Evolutionary conservation across 2,113 vertebrate genomes (phyloP).

Genomic region (Rhinolophus sinicus): DNA sequence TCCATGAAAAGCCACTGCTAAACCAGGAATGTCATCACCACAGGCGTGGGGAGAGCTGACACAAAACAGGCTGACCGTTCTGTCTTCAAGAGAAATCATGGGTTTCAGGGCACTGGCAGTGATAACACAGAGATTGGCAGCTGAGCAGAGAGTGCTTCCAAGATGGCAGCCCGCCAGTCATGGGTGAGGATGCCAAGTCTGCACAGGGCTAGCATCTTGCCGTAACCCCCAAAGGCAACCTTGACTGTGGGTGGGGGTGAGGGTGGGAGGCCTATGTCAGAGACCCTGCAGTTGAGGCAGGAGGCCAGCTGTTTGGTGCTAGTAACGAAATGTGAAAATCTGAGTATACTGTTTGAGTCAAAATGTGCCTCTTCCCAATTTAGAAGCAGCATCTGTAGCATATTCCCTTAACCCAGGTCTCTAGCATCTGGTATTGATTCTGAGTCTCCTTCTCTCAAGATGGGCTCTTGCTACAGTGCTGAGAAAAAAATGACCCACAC

Average conservation of each 20-base stretch:
- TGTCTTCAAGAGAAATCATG: background rate
- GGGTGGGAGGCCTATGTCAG: background rate
- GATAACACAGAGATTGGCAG: accelerated
- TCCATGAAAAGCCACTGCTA: background rate
- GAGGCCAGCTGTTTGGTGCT: background rate
- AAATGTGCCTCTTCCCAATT: background rate
- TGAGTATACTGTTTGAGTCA: background rate
- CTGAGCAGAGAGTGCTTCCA: background rate
- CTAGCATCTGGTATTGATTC: background rate
- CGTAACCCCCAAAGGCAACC: background rate
- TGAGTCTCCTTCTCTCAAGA: background rate
- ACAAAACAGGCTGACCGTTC: background rate
- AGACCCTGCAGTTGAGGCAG: background rate
- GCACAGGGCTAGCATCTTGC: accelerated
- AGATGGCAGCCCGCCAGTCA: background rate
- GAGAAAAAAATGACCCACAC: background rate
- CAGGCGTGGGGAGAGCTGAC: background rate
- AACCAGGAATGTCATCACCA: background rate
- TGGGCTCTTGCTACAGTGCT: background rate
- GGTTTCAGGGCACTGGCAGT: background rate
- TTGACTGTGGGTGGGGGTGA: background rate
- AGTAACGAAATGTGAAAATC: background rate
- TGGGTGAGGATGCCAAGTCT: background rate
- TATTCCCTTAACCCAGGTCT: no score
- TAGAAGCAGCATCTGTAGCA: background rate